Base-by-base conservation (phyloP, 2,888 invertebrate species). In the Pseudoips prasinana region DNA sequence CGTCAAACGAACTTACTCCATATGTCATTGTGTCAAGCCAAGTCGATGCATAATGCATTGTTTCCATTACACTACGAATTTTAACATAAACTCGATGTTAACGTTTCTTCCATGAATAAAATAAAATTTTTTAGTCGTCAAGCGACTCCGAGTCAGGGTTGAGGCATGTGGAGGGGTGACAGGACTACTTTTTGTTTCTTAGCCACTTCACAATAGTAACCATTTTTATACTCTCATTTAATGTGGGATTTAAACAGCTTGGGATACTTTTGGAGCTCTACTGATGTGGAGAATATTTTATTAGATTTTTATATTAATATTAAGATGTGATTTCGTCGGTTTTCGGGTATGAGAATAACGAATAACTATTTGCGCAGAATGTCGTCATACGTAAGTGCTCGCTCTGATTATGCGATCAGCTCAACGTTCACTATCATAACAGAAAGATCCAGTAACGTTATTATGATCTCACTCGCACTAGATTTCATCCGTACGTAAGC, bases 31-130 rank as follows among this genome's bases (percentile, higher is more conserved):
- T 85, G 83, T 82, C 84, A 77, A 70, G 61, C 58, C 58, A 55
- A 61, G 62, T 47, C 66, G 49, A 81, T 88, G 81, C 78, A 88
- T 88, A 65, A 88, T 85, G 78, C 78, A 88, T 85, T 75, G 86
- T 83, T 86, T 87, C 81, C 86, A 88, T 87, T 88, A 85, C 82
- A 85, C 85, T 83, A 84, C 82, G 78, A 82, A 71, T 76, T 84
- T 87, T 86, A 83, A 82, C 83, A 85, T 84, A 86, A 84, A 81
- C 76, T 68, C 68, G 80, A 86, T 85, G 86, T 85, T 82, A 81
- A 83, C 69, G 80, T 82, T 81, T 79, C 73, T 76, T 73, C 67
- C 75, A 79, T 81, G 84, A 83, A 86, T 85, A 86, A 83, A 81
- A 78, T 81, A 64, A 64, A 63, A 57, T 78, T 86, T 87, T 85